Base-by-base conservation (phyloP, 2,797 vertebrate genomes). In the Nothura maculosa region DNA sequence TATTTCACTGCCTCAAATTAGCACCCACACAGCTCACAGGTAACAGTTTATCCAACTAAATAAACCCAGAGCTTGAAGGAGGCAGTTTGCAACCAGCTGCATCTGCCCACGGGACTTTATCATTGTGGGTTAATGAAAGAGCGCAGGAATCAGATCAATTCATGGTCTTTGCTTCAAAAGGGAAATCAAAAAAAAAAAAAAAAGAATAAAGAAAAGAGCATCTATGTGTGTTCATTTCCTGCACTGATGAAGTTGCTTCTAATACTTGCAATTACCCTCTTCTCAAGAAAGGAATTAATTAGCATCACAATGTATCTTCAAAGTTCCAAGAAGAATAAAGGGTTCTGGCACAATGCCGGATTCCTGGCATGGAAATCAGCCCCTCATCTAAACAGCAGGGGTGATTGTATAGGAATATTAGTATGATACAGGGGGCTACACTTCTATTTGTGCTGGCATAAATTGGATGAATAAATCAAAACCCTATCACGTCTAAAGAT, bases 241-340 rank as follows among this genome's bases (percentile, higher is more conserved):
- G 54, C 66, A 77, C 9, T 91, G 90, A 94, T 87, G 78, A 95
- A 87, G 64, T 72, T 74, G 61, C 61, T 90, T 84, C 90, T 63
- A 96, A 77, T 91, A 86, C 81, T 90, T 91, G 69, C 81, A 94
- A 91, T 90, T 92, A 86, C 62, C 82, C 73, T 68, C 87, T 69
- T 92, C 45, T 82, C 50, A 58, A 92, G 94, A 96, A 96, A 96
- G 94, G 95, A 96, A 93, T 93, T 97, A 94, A 97, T 97, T 96
- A 97, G 69, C 87, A 90, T 92, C 68, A 83, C 89, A 96, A 87
- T 90, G 45, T 69, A 85, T 85, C 89, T 93, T 95, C 94, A 85
- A 93, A 96, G 89, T 87, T 93, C 42, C 66, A 92, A 78, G 74
- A 87, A 81, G 93, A 94, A 96, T 88, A 95, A 96, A 96, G 68